A percentile compares a stretch with the other conserved stretches of the same genome.
Evolutionary conservation across 2,888 invertebrate species (phyloP).

Genomic region (Drosophila anceps): DNA sequence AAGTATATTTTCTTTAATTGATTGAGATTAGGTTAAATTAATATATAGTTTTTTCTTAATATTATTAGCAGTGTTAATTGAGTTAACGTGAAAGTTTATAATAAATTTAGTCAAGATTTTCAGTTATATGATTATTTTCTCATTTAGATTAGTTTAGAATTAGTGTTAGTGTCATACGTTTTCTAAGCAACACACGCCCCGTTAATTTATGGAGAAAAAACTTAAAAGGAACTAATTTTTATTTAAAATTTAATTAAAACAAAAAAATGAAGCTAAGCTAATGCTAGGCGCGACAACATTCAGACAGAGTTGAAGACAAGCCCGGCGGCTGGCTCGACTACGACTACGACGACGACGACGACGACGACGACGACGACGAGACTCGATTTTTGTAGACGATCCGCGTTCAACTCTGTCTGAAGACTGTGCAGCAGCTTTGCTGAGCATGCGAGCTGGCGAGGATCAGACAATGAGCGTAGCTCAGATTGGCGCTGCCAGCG

Average conservation of each 20-base stretch:
- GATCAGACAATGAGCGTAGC: slow-evolving; percentile 61
- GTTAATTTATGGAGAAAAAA: neutral
- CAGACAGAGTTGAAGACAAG: slow-evolving; percentile 84
- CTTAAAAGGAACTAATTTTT: slow-evolving; percentile 5
- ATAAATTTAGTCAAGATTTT: too few relatives aligned
- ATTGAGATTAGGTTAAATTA: neutral
- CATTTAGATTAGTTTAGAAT: neutral
- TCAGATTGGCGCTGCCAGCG: slow-evolving; percentile 51
- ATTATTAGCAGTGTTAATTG: too few relatives aligned
- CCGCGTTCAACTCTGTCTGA: slow-evolving; percentile 85
- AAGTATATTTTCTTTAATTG: neutral
- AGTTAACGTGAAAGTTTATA: too few relatives aligned
- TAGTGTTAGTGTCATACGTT: slow-evolving; percentile 42
- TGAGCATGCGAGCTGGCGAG: slow-evolving; percentile 53
- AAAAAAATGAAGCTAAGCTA: slow-evolving; percentile 45
- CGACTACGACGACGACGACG: slow-evolving; percentile 32
- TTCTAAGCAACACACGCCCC: slow-evolving; percentile 70
- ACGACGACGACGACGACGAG: slow-evolving; percentile 73
- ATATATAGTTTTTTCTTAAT: neutral
- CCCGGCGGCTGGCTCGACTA: slow-evolving; percentile 56
- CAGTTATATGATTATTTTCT: neutral
- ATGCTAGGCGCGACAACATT: slow-evolving; percentile 76
- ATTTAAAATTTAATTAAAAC: slow-evolving; percentile 24
- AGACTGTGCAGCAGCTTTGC: slow-evolving; percentile 76
- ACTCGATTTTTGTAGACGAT: slow-evolving; percentile 73